Percentiles rank a stretch among this genome's conserved stretches.
Evolutionary conservation across 2,888 invertebrate species (phyloP).

Genomic region (Drosophila trichaetosa): DNA sequence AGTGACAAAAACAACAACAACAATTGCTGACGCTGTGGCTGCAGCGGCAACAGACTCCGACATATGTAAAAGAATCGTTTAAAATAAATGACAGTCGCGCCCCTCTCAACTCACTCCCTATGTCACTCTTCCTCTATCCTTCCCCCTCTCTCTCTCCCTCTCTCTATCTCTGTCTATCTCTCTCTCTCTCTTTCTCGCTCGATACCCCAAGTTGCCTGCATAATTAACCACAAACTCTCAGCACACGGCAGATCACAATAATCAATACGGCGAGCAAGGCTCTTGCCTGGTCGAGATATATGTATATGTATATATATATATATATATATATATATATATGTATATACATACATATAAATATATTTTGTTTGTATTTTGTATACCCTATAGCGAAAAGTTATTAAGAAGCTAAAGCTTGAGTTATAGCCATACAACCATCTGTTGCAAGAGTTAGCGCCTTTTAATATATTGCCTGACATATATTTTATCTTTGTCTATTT

Average conservation of each 20-base stretch:
- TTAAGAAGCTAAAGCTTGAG: not conserved
- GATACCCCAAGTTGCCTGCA: conserved; percentile 49
- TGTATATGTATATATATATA: not conserved
- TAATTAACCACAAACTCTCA: conserved; percentile 69
- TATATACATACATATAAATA: not conserved
- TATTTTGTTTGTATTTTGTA: conserved; percentile 2
- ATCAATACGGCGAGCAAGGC: conserved; percentile 66
- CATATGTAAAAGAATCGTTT: conserved; percentile 82
- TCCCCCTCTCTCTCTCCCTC: not conserved
- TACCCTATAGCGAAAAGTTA: conserved; percentile 38
- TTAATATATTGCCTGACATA: not conserved
- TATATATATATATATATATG: not conserved
- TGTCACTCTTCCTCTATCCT: not conserved
- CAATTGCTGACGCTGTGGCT: conserved; percentile 39
- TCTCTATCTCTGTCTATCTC: not conserved
- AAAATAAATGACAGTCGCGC: conserved; percentile 78
- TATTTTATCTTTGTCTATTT: not conserved
- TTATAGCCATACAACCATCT: not conserved
- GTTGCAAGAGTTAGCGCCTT: not conserved
- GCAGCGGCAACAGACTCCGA: conserved; percentile 74
- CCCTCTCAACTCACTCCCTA: conserved; percentile 26
- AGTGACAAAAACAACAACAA: conserved; percentile 1
- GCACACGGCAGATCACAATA: conserved; percentile 80
- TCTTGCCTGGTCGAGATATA: conserved; percentile 34
- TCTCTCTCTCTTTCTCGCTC: not conserved